Percentiles rank a stretch among this genome's conserved stretches.
These are phyloP conservation scores for Periophthalmus modestus DNA, from an alignment of 2,113 vertebrate genomes.

Conservation along the genomic window DNA sequence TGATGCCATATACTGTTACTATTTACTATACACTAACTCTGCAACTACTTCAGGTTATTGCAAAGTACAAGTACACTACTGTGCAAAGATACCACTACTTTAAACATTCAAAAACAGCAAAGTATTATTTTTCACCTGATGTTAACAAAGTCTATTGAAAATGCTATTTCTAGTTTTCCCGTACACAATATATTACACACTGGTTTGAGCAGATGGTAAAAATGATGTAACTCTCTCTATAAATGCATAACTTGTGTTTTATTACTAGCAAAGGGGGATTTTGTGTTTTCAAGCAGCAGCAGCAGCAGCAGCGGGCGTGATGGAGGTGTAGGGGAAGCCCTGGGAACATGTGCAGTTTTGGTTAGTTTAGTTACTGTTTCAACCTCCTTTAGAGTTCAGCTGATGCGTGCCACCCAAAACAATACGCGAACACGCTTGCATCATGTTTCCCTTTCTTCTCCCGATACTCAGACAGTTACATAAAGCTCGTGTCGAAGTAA, in stretches of 20 bases:
- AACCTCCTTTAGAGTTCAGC: slow-evolving; percentile 14
- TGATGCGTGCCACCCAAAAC: slow-evolving; percentile 24
- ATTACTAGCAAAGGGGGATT: slow-evolving; percentile 38
- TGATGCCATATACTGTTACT: too few relatives aligned
- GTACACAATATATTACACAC: slow-evolving; percentile 20
- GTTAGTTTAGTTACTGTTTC: slow-evolving; percentile 24
- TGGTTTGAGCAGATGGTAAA: slow-evolving; percentile 11
- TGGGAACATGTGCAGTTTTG: slow-evolving; percentile 15
- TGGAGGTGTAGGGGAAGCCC: slow-evolving; percentile 38
- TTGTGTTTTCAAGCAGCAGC: slow-evolving; percentile 27
- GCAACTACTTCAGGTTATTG: too few relatives aligned
- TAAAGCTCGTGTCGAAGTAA: slow-evolving; percentile 19
- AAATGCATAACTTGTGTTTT: slow-evolving; percentile 23
- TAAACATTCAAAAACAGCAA: too few relatives aligned
- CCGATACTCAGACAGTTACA: slow-evolving; percentile 17
- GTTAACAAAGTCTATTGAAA: too few relatives aligned
- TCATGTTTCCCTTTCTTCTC: slow-evolving; percentile 16
- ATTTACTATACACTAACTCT: too few relatives aligned
- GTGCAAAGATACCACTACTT: too few relatives aligned
- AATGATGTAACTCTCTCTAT: slow-evolving; percentile 26
- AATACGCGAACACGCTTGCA: slow-evolving; percentile 1
- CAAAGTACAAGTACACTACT: too few relatives aligned
- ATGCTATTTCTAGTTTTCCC: too few relatives aligned
- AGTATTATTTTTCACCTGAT: too few relatives aligned
- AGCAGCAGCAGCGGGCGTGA: slow-evolving; percentile 34